These are phyloP conservation scores for Rhea pennata DNA, from an alignment of 2,113 vertebrate genomes.

Conservation along the genomic window DNA sequence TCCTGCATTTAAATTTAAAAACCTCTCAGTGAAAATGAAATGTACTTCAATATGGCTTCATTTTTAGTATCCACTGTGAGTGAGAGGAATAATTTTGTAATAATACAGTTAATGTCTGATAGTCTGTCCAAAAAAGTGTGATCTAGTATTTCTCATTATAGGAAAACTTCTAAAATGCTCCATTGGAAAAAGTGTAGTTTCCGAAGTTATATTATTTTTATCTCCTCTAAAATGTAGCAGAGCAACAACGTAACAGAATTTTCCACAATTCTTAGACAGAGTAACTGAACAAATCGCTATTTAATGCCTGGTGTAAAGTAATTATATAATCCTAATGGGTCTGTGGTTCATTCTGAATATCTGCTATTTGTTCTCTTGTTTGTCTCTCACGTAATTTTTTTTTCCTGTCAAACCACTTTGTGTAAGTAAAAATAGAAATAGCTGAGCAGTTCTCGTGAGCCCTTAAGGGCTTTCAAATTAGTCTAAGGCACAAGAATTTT, in stretches of 20 bases:
- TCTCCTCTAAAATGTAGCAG: background rate
- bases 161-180: conserved; percentile 35
- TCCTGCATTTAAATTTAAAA: background rate
- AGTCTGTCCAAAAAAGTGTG: conserved; percentile 9
- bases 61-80: background rate
- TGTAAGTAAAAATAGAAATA: background rate
- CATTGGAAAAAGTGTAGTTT: conserved; percentile 3
- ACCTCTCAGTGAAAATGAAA: conserved; percentile 4
- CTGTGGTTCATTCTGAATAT: background rate
- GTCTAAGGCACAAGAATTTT: background rate
- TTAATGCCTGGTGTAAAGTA: conserved; percentile 4
- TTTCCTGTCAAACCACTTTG: background rate
- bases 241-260: background rate
- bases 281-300: background rate
- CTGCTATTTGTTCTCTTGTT: background rate
- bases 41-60: conserved; percentile 8
- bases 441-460: background rate
- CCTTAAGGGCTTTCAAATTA: background rate
- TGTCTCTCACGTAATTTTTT: background rate
- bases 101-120: conserved; percentile 17
- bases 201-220: conserved; percentile 14
- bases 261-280: background rate
- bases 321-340: background rate
- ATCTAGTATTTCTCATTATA: conserved; percentile 41
- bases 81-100: conserved; percentile 8